Percentiles rank a stretch among this genome's conserved stretches.
These are phyloP conservation scores for Hiodon tergisus DNA, from an alignment of 2,113 vertebrate species.

Conservation along the genomic window DNA sequence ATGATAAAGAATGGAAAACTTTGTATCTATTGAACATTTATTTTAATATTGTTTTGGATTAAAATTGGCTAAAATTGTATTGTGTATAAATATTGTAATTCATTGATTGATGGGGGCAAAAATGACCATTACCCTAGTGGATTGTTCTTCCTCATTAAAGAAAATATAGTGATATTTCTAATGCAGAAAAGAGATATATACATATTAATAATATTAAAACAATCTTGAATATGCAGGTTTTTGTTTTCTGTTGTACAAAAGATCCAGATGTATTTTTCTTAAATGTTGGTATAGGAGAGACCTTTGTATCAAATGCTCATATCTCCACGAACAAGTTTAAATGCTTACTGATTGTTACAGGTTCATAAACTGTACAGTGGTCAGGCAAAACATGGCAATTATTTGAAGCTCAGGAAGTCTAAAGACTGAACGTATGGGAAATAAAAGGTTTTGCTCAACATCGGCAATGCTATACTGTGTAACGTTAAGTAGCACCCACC, in stretches of 20 bases:
- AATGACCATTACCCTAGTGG: constrained; percentile 16
- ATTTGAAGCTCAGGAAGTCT: constrained; percentile 44
- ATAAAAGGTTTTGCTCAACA: too few relatives aligned
- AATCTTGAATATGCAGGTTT: constrained; percentile 17
- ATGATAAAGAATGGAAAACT: too few relatives aligned
- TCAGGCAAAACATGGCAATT: constrained; percentile 19
- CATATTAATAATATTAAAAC: constrained; percentile 61
- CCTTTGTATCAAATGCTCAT: constrained; percentile 30
- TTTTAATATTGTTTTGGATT: constrained; percentile 69
- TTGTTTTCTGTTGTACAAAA: constrained; percentile 56
- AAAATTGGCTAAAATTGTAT: constrained; percentile 79
- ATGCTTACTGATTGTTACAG: constrained; percentile 21
- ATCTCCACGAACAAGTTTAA: constrained; percentile 18
- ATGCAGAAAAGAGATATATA: constrained; percentile 51
- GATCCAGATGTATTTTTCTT: constrained; percentile 52
- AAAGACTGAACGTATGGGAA: too few relatives aligned
- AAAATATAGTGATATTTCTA: constrained; percentile 64
- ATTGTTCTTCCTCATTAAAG: constrained; percentile 70
- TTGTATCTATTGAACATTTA: constrained; percentile 83
- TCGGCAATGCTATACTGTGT: too few relatives aligned
- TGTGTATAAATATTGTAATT: constrained; percentile 76
- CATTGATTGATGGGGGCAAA: constrained; percentile 45
- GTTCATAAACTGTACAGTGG: constrained; percentile 22
- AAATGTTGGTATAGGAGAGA: constrained; percentile 51
- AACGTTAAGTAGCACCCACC: too few relatives aligned